Conservation (phyloP, 2,113 vertebrate genomes). For the Coptodon rendalli region DNA sequence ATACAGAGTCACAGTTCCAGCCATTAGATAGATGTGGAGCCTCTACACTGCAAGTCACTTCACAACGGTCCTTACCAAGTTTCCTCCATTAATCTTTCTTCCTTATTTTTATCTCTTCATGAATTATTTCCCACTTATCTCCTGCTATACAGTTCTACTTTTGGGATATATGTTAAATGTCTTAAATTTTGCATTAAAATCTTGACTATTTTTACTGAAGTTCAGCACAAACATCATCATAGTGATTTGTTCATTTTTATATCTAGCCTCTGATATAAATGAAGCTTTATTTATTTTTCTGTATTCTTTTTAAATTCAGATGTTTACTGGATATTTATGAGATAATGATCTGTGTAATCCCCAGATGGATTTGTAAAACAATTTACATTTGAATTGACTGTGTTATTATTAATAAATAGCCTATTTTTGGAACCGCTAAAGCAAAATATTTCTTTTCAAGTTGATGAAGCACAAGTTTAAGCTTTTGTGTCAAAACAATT, state of each 20-base stretch:
- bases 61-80: not conserved
- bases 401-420: not conserved
- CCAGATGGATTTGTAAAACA: not conserved
- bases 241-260: not conserved
- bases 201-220: not conserved
- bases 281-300: fast-evolving
- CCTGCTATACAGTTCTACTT: not conserved
- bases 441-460: fast-evolving
- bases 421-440: not conserved
- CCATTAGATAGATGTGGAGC: conserved; percentile 7
- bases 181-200: not conserved
- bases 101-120: not conserved
- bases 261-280: not conserved
- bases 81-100: not conserved
- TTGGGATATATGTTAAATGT: fast-evolving
- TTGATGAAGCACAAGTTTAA: not conserved
- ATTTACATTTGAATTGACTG: not conserved
- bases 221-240: not conserved
- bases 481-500: not conserved
- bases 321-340: not conserved
- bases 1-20: conserved; percentile 34
- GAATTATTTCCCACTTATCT: not conserved
- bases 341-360: not conserved
- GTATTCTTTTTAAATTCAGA: not conserved
- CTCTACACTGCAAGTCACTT: not conserved